Evolutionary conservation across 2,888 invertebrate genomes (phyloP).

Genomic region (Embidobia sp.): DNA sequence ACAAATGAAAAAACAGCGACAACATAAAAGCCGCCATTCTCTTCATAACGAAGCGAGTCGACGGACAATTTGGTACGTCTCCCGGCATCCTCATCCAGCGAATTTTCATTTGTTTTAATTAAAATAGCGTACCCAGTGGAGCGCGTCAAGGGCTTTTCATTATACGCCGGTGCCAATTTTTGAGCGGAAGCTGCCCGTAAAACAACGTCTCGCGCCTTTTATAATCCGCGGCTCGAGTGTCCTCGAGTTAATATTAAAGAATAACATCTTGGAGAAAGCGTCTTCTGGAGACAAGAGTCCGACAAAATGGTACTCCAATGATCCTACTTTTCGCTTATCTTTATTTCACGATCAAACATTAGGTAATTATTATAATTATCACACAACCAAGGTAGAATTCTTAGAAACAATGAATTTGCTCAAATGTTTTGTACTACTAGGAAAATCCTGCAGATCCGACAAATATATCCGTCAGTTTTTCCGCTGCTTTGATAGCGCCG

Average conservation of each 20-base stretch:
- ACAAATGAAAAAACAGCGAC: neutral
- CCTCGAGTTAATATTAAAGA: slow-evolving; percentile 5
- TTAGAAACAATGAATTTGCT: too few species aligned
- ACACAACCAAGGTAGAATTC: too few species aligned
- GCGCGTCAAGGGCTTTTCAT: slow-evolving; percentile 27
- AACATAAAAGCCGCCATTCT: slow-evolving; percentile 7
- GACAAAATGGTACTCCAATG: neutral
- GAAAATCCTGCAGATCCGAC: too few species aligned
- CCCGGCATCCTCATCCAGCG: neutral
- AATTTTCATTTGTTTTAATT: slow-evolving; percentile 29
- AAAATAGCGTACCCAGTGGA: slow-evolving; percentile 19
- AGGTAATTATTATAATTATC: too few species aligned
- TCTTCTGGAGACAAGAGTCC: neutral
- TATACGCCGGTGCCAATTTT: slow-evolving; percentile 36
- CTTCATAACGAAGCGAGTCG: slow-evolving; percentile 10
- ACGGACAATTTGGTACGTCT: slow-evolving; percentile 16
- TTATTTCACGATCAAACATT: too few species aligned
- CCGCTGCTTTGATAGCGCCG: too few species aligned
- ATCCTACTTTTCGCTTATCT: too few species aligned
- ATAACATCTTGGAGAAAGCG: neutral
- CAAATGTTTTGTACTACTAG: too few species aligned
- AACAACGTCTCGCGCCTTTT: neutral
- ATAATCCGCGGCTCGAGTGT: neutral
- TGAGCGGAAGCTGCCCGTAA: too few species aligned
- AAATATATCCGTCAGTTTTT: too few species aligned